Evolutionary conservation across 2,113 vertebrate genomes (phyloP), one percentile per base, ranked within the genome.

Genomic region (Pangasianodon gigas): DNA sequence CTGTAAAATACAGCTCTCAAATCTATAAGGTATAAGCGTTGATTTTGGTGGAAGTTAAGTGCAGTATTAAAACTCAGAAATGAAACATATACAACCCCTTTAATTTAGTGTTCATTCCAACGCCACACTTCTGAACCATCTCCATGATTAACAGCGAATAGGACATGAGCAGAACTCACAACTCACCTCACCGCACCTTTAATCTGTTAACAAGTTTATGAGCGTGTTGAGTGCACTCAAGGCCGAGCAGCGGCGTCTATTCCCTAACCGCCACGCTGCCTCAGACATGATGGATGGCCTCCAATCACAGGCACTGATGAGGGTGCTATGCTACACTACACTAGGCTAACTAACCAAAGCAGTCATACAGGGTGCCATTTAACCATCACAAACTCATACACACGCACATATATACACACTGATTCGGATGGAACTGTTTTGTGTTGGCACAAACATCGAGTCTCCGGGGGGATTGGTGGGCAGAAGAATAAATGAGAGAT

Each of bases 291-390:
- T 74, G n/a, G 74, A 89, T 87, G 86, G 86, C 41, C 71, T 89
- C 82, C 88, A 85, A 89, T 89, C 86, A 89, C 85, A 89, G 69
- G 74, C 82, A 2, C 71, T 88, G 85, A 87, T 88, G 85, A 91
- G 88, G 4, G 41, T n/a, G 86, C 67, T 62, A 77, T n/a, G 51
- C 54, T 84, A 89, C 85, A 83, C 80, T 77, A 87, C 60, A 37
- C 71, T 74, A 71, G 85, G 60, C 71, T 89, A 87, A 91, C 69
- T 51, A 80, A 71, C 71, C 81, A 46, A 87, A 89, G 67, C 80
- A 41, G 67, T 85, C 60, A 86, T n/a, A 29, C 83, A 44, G 75
- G 51, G 75, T 65, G 37, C 29, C 18, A 88, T 89, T 91, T 91
- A 85, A 51, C 85, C 81, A 90, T 85, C n/a, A 91, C 48, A 48